Evolutionary conservation across 2,888 invertebrate genomes (phyloP).

Genomic region (Tridacna crocea): DNA sequence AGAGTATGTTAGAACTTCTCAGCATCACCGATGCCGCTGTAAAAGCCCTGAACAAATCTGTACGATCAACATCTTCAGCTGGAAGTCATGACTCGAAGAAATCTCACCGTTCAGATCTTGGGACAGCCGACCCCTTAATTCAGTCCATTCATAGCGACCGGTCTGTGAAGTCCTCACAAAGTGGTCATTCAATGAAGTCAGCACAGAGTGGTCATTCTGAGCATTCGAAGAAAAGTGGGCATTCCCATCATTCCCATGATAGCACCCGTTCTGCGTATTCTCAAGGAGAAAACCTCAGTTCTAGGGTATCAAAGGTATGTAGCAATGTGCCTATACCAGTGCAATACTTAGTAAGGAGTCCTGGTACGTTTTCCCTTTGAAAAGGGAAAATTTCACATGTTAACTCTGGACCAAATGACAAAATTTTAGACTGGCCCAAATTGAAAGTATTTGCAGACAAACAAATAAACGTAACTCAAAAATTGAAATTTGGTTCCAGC

Average conservation of each 20-base stretch:
- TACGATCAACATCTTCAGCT: slow-evolving; percentile 45
- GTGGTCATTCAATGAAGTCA: slow-evolving; percentile 36
- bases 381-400: too few species aligned
- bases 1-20: slow-evolving; percentile 72
- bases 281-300: slow-evolving; percentile 24
- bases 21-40: slow-evolving; percentile 77
- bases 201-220: slow-evolving; percentile 28
- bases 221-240: slow-evolving; percentile 24
- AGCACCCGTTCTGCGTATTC: slow-evolving; percentile 33
- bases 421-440: too few species aligned
- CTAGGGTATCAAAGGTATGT: slow-evolving; percentile 20
- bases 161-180: slow-evolving; percentile 36
- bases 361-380: too few species aligned
- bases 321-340: background rate
- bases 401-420: too few species aligned
- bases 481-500: too few species aligned
- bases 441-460: too few species aligned
- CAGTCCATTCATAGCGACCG: slow-evolving; percentile 39
- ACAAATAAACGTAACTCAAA: too few species aligned
- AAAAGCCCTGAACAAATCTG: slow-evolving; percentile 72
- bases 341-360: too few species aligned
- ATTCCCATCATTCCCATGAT: slow-evolving; percentile 28
- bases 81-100: slow-evolving; percentile 52
- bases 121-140: slow-evolving; percentile 16
- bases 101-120: slow-evolving; percentile 28